Evolutionary conservation across 1,140 invertebrate genomes (phyloP).

Genomic region (Brachionus asplanchnoidis): DNA sequence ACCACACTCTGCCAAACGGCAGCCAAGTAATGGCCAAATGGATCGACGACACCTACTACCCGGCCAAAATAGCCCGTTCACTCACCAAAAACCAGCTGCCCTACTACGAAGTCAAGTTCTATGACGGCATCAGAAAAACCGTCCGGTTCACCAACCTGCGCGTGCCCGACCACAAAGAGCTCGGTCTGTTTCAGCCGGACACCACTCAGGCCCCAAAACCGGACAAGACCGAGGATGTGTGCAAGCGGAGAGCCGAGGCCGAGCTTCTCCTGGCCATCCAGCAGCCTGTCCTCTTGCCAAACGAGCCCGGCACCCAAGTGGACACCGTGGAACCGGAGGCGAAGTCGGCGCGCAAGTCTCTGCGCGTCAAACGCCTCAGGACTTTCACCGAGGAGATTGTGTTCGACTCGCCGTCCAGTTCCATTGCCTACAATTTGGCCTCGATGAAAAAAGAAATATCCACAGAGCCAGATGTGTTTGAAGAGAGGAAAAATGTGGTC

Average conservation of each 20-base stretch:
- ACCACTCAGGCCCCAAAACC: not conserved
- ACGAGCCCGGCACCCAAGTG: not conserved
- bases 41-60: slow-evolving; percentile 4
- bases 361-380: slow-evolving; percentile 7
- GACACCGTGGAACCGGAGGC: not conserved
- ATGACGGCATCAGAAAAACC: not conserved
- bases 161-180: not conserved
- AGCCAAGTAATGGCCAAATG: slow-evolving; percentile 8
- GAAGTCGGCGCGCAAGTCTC: not conserved
- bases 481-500: not conserved
- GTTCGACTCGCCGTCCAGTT: slow-evolving; percentile 16
- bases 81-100: not conserved
- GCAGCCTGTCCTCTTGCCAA: not conserved
- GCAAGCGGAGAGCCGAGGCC: not conserved
- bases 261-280: not conserved
- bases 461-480: not conserved
- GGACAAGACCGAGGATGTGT: not conserved
- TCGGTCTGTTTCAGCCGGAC: not conserved
- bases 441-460: not conserved
- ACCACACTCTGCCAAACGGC: not conserved
- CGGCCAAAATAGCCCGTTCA: not conserved
- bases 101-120: slow-evolving; percentile 20
- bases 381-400: slow-evolving; percentile 23
- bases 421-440: slow-evolving; percentile 14
- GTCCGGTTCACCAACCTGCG: not conserved